These are phyloP conservation scores for Gnathonemus longibarbis DNA, from an alignment of 2,113 vertebrate species.

Conservation along the genomic window DNA sequence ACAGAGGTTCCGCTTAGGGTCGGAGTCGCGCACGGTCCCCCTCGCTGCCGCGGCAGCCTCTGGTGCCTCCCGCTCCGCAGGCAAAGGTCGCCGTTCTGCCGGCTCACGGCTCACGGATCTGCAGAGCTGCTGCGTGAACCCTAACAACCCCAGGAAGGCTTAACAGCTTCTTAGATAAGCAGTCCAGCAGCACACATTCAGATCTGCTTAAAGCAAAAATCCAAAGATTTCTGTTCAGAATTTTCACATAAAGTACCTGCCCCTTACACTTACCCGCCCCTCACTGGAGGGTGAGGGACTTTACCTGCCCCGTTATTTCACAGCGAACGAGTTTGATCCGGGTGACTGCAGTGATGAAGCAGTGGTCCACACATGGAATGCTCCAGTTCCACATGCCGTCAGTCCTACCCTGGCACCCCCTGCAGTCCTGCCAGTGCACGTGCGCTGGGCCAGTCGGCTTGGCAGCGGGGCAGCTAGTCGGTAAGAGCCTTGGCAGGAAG, in stretches of 20 bases:
- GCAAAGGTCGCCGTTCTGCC: not conserved
- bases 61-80: not conserved
- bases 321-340: not conserved
- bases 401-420: not conserved
- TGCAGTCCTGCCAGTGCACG: not conserved
- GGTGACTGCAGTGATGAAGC: not conserved
- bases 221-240: not conserved
- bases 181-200: not conserved
- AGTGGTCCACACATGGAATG: not conserved
- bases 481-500: slow-evolving; percentile 31
- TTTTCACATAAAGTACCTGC: not conserved
- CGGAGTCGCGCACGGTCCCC: not conserved
- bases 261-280: not conserved
- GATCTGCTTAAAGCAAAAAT: not conserved
- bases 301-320: not conserved
- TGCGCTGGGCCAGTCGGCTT: not conserved
- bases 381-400: not conserved
- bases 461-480: slow-evolving; percentile 25
- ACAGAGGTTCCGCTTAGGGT: slow-evolving; percentile 10
- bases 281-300: not conserved
- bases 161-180: not conserved
- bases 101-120: not conserved
- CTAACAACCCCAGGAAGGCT: not conserved
- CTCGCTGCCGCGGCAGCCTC: not conserved
- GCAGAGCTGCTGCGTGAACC: not conserved